Evolutionary conservation across 2,113 vertebrate species (phyloP), one percentile per base, ranked within the genome.

Genomic region (Prionailurus viverrinus): DNA sequence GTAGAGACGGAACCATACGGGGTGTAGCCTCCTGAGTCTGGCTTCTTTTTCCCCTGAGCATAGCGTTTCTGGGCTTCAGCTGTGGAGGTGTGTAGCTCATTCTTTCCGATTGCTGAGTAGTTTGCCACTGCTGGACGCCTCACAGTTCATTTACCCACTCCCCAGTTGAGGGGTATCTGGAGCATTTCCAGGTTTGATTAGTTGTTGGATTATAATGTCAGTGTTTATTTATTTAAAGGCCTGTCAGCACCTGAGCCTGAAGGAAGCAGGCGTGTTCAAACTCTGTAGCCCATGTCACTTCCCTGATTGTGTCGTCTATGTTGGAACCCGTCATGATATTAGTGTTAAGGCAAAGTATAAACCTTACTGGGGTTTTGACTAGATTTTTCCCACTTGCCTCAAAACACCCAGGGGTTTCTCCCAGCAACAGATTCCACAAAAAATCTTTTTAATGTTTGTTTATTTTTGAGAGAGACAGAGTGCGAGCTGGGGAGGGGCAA

Each of bases 181-280:
- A 55, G 78, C 48, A 16, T 58, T 92, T 74, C 45, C 73, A 61
- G 33, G 55, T 86, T 89, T 85, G 71, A 58, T 83, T 89, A 65
- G 68, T 41, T 11, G 0, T 61, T 86, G 74, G 71, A 41, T 51
- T 63, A 58, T 65, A 14, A 41, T 33, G 19, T 58, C 36, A 51
- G 15, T 63, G 3, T 82, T 29, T 36, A 3, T 90, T 48, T 29
- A 31, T 65, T 89, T 51, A 36, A 83, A 80, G 58, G 23, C 45
- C 68, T 58, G 25, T 31, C n/a, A 7, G 41, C 19, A 7, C 36
- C 48, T n/a, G 36, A 41, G n/a, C 61, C 68, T 76, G 14, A 65
- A 87, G 53, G 39, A 81, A 78, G 14, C 21, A 65, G 36, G 33
- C 4, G 2, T 65, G 23, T 71, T 84, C 41, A 41, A 31, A 19